Evolutionary conservation across 2,888 invertebrate genomes (phyloP), one percentile per base, ranked within the genome.

Genomic region (Apocheima hispidaria): DNA sequence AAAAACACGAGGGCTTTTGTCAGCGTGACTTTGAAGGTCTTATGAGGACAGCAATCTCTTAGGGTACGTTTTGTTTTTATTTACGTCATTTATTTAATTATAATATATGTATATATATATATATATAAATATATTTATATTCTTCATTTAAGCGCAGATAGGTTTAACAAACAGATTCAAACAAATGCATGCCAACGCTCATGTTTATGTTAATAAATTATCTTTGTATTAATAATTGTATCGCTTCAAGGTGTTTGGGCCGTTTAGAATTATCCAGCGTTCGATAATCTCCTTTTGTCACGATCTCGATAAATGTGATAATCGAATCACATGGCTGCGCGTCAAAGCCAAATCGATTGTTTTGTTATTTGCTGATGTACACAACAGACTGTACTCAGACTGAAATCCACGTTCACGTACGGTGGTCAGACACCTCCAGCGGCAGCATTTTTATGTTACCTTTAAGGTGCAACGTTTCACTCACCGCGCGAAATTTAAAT

Each of bases 241-340:
- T 73, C 64, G 67, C 59, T 65, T 59, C 69, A 78, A 80, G 75
- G 76, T 72, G 69, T 67, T 70, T 61, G 67, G 66, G 61, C 60
- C 69, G 72, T 65, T 64, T 70, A 63, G 73, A 69, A 66, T 69
- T 63, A 58, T 65, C 53, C 68, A 69, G 61, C 69, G 66, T 74
- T 66, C 73, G 81, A 81, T 87, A 84, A 88, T 87, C 81, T 88
- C 60, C 70, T 68, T 75, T 79, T 82, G 85, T 85, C 87, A 88
- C 83, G 84, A 85, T 83, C 78, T 80, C 69, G 57, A 67, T 74
- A 77, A 75, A 78, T 79, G 79, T 83, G 88, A 87, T 88, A 86
- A 88, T 80, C 71, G 63, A 70, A 84, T 89, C 88, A 88, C 88
- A 88, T 86, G 86, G 72, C 65, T 70, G 57, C 49, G 55, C 62